Conservation (phyloP, 2,888 invertebrate genomes). For the Ctena decussata region DNA sequence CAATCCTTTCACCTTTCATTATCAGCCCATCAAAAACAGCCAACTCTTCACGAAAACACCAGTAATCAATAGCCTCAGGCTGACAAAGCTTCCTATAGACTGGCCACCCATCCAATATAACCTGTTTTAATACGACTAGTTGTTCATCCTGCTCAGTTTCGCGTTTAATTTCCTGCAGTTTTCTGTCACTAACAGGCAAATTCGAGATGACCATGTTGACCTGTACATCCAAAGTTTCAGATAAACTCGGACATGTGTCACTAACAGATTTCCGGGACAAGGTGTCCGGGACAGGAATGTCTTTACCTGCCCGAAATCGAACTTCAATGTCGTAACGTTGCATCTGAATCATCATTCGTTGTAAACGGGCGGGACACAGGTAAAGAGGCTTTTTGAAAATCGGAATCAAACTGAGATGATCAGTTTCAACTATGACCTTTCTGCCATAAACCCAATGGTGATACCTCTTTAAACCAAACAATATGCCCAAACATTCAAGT, state of each 20-base stretch:
- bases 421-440: conserved; percentile 35
- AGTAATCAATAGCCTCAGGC: not conserved
- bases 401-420: conserved; percentile 42
- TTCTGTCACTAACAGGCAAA: conserved; percentile 12
- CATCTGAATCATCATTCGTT: conserved; percentile 48
- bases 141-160: conserved; percentile 8
- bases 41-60: conserved; percentile 36
- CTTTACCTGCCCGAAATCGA: conserved; percentile 7
- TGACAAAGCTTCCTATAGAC: conserved; percentile 6
- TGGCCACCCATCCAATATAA: conserved; percentile 32
- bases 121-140: conserved; percentile 11
- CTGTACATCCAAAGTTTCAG: conserved; percentile 10
- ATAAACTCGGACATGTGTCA: not conserved
- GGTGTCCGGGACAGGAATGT: conserved; percentile 8
- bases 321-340: conserved; percentile 46
- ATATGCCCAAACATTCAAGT: conserved; percentile 27
- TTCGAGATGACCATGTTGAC: conserved; percentile 19
- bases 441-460: conserved; percentile 34
- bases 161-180: conserved; percentile 22
- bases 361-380: conserved; percentile 26
- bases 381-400: conserved; percentile 45
- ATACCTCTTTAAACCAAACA: conserved; percentile 19
- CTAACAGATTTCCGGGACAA: not conserved
- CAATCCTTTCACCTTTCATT: conserved; percentile 31
- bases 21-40: conserved; percentile 40